A percentile compares a stretch with the other conserved stretches of the same genome.
Evolutionary conservation across 2,888 invertebrate genomes (phyloP).

Genomic region (Napeogenes inachia): DNA sequence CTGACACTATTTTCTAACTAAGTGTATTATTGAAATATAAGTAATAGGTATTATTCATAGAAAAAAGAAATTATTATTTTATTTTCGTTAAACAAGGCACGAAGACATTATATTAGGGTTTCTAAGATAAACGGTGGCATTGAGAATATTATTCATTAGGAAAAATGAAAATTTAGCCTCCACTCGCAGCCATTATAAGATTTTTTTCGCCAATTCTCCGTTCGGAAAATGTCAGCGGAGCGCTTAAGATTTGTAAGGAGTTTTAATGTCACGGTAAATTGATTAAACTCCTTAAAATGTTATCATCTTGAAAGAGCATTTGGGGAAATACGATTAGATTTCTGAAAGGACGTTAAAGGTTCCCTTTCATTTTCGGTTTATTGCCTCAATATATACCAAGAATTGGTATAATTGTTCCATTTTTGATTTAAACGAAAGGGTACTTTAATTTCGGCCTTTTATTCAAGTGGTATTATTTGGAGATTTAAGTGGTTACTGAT

Average conservation of each 20-base stretch:
- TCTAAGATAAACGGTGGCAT: conserved; percentile 60
- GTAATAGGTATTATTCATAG: too few relatives aligned
- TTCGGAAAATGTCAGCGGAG: conserved; percentile 22
- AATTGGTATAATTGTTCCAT: conserved; percentile 9
- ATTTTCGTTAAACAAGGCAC: conserved; percentile 29
- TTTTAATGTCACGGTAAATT: conserved; percentile 20
- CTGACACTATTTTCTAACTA: too few relatives aligned
- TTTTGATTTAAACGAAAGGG: background rate
- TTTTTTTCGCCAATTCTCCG: conserved; percentile 28
- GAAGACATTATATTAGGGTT: conserved; percentile 47
- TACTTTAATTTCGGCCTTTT: background rate
- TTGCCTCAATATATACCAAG: conserved; percentile 15
- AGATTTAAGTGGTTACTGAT: too few relatives aligned
- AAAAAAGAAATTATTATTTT: background rate
- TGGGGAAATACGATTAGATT: conserved; percentile 27
- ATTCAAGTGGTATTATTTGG: too few relatives aligned
- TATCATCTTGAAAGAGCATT: conserved; percentile 26
- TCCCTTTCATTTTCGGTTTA: conserved; percentile 16
- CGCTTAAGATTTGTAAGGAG: conserved; percentile 4
- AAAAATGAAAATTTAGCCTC: conserved; percentile 49
- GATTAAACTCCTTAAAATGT: conserved; percentile 31
- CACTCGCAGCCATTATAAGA: conserved; percentile 41
- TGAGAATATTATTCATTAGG: conserved; percentile 53
- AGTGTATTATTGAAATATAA: too few relatives aligned
- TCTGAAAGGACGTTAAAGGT: conserved; percentile 27